phyloP scores from a whole-genome alignment of 2,888 invertebrate genomes.

The Incurvaria masculella region DNA sequence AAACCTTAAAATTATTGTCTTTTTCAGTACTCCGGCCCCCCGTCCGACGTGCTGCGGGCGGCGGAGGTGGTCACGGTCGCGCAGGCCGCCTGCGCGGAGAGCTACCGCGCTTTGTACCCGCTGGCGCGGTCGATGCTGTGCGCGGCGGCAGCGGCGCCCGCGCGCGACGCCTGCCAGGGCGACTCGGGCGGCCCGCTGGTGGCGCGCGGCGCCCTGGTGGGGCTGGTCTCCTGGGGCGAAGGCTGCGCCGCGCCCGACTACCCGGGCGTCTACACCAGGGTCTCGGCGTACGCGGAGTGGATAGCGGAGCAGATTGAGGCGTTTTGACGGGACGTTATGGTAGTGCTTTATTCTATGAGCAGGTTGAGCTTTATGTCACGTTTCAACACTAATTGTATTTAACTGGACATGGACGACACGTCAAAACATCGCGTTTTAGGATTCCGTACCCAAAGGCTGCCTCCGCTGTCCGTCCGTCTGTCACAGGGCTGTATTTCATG shows the following conservation, averaged over 20 bases:
- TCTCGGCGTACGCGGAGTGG: conserved; percentile 39
- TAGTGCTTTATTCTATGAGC: too few species aligned
- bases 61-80: conserved; percentile 37
- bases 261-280: conserved; percentile 57
- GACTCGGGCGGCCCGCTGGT: conserved; percentile 59
- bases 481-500: too few species aligned
- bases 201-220: conserved; percentile 37
- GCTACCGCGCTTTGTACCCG: conserved; percentile 32
- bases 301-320: conserved; percentile 20
- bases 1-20: too few species aligned
- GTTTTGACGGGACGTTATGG: too few species aligned
- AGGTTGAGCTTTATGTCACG: too few species aligned
- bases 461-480: too few species aligned
- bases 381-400: too few species aligned
- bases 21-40: conserved; percentile 34
- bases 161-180: conserved; percentile 47
- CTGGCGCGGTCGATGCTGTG: conserved; percentile 44
- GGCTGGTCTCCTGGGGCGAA: conserved; percentile 58
- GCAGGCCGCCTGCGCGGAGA: conserved; percentile 30
- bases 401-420: too few species aligned
- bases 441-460: too few species aligned
- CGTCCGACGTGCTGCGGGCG: conserved; percentile 32
- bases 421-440: too few species aligned
- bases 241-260: conserved; percentile 48
- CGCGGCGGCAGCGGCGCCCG: conserved; percentile 30